These are phyloP conservation scores for Sipha flava DNA, from an alignment of 1,140 invertebrate genomes.

Conservation along the genomic window DNA sequence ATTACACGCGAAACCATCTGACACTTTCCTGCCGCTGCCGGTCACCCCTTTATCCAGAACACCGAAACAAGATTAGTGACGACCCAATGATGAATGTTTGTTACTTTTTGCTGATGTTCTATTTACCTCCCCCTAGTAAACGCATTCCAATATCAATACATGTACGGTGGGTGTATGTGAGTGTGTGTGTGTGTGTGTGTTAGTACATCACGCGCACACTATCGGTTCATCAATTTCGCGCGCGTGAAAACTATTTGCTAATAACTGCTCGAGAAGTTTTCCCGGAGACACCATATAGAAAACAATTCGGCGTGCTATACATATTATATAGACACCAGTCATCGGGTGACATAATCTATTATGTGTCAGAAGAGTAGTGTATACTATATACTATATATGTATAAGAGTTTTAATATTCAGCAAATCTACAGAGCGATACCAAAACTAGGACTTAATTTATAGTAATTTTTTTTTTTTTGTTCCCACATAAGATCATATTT, in stretches of 20 bases:
- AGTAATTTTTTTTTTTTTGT: no score
- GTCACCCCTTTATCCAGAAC: not conserved
- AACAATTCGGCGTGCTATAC: not conserved
- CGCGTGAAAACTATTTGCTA: constrained; percentile 1
- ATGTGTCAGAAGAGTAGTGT: no score
- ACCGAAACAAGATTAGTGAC: not conserved
- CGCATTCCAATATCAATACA: not conserved
- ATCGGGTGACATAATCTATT: no score
- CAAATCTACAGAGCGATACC: no score
- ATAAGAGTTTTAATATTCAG: no score
- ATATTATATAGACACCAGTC: no score
- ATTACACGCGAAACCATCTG: constrained; percentile 14
- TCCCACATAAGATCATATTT: no score
- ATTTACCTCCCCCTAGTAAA: not conserved
- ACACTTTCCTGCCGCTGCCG: not conserved
- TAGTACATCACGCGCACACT: not conserved
- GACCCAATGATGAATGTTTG: constrained; percentile 20
- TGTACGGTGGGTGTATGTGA: not conserved
- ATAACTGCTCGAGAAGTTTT: not conserved
- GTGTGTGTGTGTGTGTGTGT: not conserved
- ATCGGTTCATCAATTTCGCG: constrained; percentile 8
- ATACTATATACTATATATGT: no score
- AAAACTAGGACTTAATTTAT: no score
- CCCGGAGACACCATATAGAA: not conserved
- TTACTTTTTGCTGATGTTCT: not conserved